Evolutionary conservation across 2,113 vertebrate genomes (phyloP), one percentile per base, ranked within the genome.

Genomic region (Ctenomys sociabilis): DNA sequence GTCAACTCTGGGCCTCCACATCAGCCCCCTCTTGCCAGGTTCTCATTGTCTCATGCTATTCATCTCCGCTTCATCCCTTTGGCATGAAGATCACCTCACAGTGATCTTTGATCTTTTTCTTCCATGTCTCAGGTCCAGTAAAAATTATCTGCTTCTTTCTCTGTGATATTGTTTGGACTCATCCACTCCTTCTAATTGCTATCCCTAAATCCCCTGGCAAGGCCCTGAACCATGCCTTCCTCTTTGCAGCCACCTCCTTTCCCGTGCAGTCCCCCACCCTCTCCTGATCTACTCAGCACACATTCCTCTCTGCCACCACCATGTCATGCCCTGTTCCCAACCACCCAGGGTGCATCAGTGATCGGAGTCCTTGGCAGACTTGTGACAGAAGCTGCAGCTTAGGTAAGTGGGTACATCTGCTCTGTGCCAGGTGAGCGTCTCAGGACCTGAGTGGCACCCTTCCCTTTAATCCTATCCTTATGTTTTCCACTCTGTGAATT

Each of bases 261-360:
- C 63, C 82, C 59, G 52, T 40, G 40, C 70, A 85, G 75, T 26
- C 32, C 7, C 37, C 63, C 4, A 2, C 66, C 92, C 90, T 70
- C 88, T 87, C 54, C 72, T 8, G 35, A 24, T 64, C 83, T 14
- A 6, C 61, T 68, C 54, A 40, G 22, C 94, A 32, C 94, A 63
- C 96, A 89, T 93, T 89, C 93, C 45, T 91, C 57, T 54, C 14
- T 3, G 43, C 84, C 84, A 86, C 40, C 1, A 2, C 75, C 90
- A 89, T 2, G 14, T 45, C 4, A 28, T 21, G 52, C 40, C 10
- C 4, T 0, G 13, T 61, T 80, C 6, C 83, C 30, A 78, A 5
- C 78, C 95, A 94, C 66, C 37, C 9, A 86, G 40, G 5, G 37
- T 10, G 30, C 57, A 52, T 95, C 90, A 89, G 7, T 94, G 96